Evolutionary conservation across 2,797 vertebrate species (phyloP), one percentile per base, ranked within the genome.

Genomic region (Xenops minutus): DNA sequence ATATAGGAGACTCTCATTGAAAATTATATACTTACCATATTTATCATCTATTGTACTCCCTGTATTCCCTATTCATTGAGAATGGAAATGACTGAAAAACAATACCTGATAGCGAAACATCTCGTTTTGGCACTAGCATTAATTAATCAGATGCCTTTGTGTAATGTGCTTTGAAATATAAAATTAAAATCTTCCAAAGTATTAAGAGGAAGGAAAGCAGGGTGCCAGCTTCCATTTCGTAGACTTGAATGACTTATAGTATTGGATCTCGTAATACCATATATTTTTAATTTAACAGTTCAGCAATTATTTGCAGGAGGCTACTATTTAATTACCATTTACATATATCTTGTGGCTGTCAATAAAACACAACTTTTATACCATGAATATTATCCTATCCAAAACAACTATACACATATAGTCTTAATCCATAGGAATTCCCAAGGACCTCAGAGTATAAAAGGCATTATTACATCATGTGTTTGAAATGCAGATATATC

Each of bases 381-480:
- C 39, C 21, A 69, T 37, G 3, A 78, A 52, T 56, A 84, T 82
- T 73, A 82, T 55, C n/a, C 39, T 76, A 44, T 73, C 43, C 48
- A 79, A 78, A 95, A 20, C 34, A 93, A 76, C 66, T 90, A 24
- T 30, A 69, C n/a, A 62, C 59, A 55, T 44, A 62, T 78, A 89
- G 39, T 84, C 72, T 64, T 91, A 89, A 92, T 52, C 46, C 67
- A 89, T 1, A 55, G 73, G 72, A 91, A 85, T 88, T 91, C 93
- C 58, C 64, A 85, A 88, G 58, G 72, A 91, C 68, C n/a, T 91
- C 55, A 74, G 56, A 29, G 84, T 72, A 74, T 64, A 84, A 89
- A 66, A 87, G 49, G 61, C 66, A 66, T 68, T 81, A 85, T 94
- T 93, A 91, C 87, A 96, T 93, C 89, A 95, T 86, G n/a, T 34